A percentile compares a stretch with the other conserved stretches of the same genome.
phyloP scores from a whole-genome alignment of 2,888 invertebrate genomes.

The Ethmia dodecea region DNA sequence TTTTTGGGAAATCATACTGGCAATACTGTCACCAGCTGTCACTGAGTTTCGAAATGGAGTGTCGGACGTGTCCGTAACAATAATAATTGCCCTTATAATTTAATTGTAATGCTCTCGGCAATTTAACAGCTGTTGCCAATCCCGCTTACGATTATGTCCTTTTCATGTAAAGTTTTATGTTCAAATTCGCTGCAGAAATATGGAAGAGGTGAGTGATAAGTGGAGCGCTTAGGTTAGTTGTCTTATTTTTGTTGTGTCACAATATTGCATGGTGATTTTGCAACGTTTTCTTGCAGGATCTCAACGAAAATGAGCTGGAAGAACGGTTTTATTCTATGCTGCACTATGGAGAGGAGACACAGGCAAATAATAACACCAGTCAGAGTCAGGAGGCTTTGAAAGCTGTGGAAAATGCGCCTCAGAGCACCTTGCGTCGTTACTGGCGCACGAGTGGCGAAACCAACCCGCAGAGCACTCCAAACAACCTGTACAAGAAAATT shows the following conservation, averaged over 20 bases:
- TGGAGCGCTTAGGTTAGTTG: conserved; percentile 44
- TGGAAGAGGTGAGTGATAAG: conserved; percentile 71
- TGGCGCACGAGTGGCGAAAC: conserved; percentile 51
- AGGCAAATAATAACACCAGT: conserved; percentile 41
- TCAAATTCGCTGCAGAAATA: conserved; percentile 59
- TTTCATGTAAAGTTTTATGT: conserved; percentile 56
- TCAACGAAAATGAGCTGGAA: conserved; percentile 69
- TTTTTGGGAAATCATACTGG: no score
- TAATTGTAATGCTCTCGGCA: conserved; percentile 60
- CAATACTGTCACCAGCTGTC: conserved; percentile 22
- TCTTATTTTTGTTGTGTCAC: conserved; percentile 57
- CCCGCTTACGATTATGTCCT: conserved; percentile 67
- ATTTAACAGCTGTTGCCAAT: conserved; percentile 47
- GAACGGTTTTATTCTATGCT: conserved; percentile 68
- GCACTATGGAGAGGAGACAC: conserved; percentile 62
- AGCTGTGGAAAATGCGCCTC: conserved; percentile 36
- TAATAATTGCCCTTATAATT: conserved; percentile 52
- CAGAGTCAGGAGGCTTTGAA: conserved; percentile 15
- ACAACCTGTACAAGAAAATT: conserved; percentile 19
- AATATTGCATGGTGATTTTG: conserved; percentile 26
- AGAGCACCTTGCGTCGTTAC: conserved; percentile 55
- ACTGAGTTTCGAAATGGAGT: conserved; percentile 51
- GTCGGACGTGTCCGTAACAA: conserved; percentile 65
- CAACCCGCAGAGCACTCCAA: conserved; percentile 14
- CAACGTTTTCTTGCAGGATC: conserved; percentile 56